These are phyloP conservation scores for Heliopora coerulea DNA, from an alignment of 92 coral and sea anemone genomes.

Conservation along the genomic window DNA sequence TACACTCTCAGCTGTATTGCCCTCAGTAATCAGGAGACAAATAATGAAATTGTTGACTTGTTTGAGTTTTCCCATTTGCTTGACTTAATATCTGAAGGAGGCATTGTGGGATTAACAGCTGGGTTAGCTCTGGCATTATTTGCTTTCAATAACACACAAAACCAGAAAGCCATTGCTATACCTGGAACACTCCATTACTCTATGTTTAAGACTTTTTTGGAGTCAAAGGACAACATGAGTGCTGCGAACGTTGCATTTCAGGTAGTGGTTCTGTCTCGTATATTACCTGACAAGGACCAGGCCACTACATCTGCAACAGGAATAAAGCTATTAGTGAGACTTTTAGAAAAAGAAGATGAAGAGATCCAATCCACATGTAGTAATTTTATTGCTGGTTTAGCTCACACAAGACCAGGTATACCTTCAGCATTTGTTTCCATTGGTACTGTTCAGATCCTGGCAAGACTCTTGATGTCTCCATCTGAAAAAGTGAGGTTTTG, in stretches of 20 bases:
- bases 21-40: conserved; percentile 83
- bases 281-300: conserved; percentile 95
- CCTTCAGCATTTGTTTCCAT: conserved; percentile 94
- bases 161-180: conserved; percentile 82
- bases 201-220: conserved; percentile 67
- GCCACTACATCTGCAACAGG: conserved; percentile 85
- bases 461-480: conserved; percentile 70
- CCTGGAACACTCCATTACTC: conserved; percentile 79
- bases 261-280: conserved; percentile 76
- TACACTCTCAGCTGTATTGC: conserved; percentile 84
- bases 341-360: conserved; percentile 69
- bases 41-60: conserved; percentile 66
- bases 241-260: conserved; percentile 88
- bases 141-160: conserved; percentile 85
- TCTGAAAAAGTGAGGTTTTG: conserved; percentile 85
- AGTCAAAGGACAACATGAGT: conserved; percentile 65
- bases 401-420: conserved; percentile 95
- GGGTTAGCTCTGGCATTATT: conserved; percentile 86
- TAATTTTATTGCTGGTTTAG: conserved; percentile 87
- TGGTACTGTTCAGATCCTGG: conserved; percentile 74
- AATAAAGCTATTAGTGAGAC: conserved; percentile 70
- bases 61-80: conserved; percentile 74
- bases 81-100: conserved; percentile 69
- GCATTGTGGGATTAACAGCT: conserved; percentile 71
- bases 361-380: conserved; percentile 77